Percentiles rank a stretch among this genome's conserved stretches.
Evolutionary conservation across 1,140 invertebrate genomes (phyloP).

Genomic region (Charaxes varanes): DNA sequence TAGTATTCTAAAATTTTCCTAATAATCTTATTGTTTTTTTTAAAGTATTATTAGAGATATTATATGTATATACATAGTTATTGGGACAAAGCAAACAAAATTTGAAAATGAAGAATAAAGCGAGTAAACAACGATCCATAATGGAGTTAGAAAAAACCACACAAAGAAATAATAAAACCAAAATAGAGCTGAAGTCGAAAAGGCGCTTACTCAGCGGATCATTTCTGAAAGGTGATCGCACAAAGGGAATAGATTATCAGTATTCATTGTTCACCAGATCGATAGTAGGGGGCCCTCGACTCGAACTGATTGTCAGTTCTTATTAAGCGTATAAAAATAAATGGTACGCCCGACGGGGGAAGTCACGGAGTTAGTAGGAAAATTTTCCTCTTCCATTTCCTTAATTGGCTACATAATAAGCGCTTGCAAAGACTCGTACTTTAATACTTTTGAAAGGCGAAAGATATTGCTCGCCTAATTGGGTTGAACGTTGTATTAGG

Average conservation of each 20-base stretch:
- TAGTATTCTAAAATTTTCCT: too few species aligned
- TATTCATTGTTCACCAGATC: constrained; percentile 15
- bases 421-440: constrained; percentile 18
- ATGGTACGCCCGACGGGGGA: constrained; percentile 39
- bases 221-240: constrained; percentile 4
- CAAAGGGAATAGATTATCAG: constrained; percentile 13
- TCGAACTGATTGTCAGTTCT: constrained; percentile 44
- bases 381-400: constrained; percentile 43
- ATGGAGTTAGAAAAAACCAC: too few species aligned
- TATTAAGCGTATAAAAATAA: constrained; percentile 55
- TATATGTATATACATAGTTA: too few species aligned
- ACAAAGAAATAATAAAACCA: too few species aligned
- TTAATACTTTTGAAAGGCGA: constrained; percentile 24
- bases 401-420: constrained; percentile 50
- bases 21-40: too few species aligned
- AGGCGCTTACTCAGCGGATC: constrained; percentile 4
- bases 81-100: too few species aligned
- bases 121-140: too few species aligned
- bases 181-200: too few species aligned
- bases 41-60: too few species aligned
- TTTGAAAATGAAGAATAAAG: too few species aligned
- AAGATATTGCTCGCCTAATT: constrained; percentile 19
- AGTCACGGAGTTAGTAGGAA: constrained; percentile 34
- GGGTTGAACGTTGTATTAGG: constrained; percentile 17
- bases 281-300: constrained; percentile 19